These are phyloP conservation scores for Drosophila seguyi DNA, from an alignment of 1,140 invertebrate species.

Conservation along the genomic window DNA sequence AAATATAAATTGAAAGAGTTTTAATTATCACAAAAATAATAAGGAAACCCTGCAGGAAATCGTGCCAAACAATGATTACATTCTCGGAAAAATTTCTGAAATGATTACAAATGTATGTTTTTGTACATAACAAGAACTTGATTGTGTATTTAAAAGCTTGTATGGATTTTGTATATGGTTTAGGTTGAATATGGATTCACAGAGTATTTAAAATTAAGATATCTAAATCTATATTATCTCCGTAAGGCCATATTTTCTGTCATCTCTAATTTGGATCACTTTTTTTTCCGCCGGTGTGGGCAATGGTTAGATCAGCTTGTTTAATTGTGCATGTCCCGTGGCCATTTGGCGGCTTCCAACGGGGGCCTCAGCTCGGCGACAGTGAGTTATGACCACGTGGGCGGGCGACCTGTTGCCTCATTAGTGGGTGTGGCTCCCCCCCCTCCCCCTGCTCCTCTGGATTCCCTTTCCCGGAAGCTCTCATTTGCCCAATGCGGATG, in stretches of 20 bases:
- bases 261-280: too few species aligned
- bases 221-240: too few species aligned
- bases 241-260: too few species aligned
- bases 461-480: conserved; percentile 4
- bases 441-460: not conserved
- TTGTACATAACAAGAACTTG: not conserved
- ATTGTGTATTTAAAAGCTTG: not conserved
- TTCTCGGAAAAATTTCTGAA: not conserved
- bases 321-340: conserved; percentile 79
- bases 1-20: too few species aligned
- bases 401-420: conserved; percentile 54
- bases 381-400: conserved; percentile 40
- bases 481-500: conserved; percentile 30
- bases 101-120: not conserved
- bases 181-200: too few species aligned
- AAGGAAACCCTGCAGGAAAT: not conserved
- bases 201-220: too few species aligned
- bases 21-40: not conserved
- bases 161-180: not conserved
- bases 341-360: conserved; percentile 53
- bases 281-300: conserved; percentile 24
- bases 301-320: conserved; percentile 49
- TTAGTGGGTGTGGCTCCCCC: conserved; percentile 17
- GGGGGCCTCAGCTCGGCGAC: conserved; percentile 23
- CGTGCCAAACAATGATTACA: not conserved